phyloP scores from a whole-genome alignment of 2,113 vertebrate genomes.

The Chaetorhynchus papuensis region DNA sequence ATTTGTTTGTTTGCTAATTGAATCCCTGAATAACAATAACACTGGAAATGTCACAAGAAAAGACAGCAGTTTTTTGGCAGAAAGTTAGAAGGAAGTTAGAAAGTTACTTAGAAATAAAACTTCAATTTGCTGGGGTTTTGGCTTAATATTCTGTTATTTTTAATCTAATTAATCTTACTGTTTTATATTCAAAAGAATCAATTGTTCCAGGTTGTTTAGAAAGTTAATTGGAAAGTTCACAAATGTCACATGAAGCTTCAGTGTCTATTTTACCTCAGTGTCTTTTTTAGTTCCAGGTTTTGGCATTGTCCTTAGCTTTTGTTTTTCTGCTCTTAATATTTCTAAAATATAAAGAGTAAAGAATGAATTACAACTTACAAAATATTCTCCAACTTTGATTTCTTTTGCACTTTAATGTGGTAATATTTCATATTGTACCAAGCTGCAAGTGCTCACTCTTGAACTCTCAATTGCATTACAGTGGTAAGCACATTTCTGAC shows the following conservation, averaged over 20 bases:
- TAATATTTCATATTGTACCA: background rate
- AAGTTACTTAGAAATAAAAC: conserved; percentile 44
- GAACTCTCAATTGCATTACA: conserved; percentile 24
- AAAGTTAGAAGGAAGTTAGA: too few relatives aligned
- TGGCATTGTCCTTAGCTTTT: background rate
- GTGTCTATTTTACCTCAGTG: background rate
- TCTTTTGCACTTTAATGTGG: conserved; percentile 16
- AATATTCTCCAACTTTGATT: conserved; percentile 29
- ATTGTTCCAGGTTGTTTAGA: conserved; percentile 13
- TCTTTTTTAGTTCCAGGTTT: conserved; percentile 16
- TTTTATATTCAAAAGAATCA: conserved; percentile 13
- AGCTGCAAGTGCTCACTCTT: background rate
- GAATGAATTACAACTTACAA: conserved; percentile 10
- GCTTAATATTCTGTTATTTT: conserved; percentile 36
- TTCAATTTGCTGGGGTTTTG: background rate
- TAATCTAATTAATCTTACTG: conserved; percentile 44
- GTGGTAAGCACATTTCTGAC: conserved; percentile 65
- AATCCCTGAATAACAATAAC: conserved; percentile 23
- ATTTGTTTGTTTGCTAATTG: conserved; percentile 38
- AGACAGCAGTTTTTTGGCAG: background rate
- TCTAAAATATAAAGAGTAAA: conserved; percentile 32
- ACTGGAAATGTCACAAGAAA: conserved; percentile 27
- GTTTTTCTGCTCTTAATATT: conserved; percentile 28
- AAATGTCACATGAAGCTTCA: background rate
- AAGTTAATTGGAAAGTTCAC: conserved; percentile 20